Percentiles rank a stretch among this genome's conserved stretches.
These are phyloP conservation scores for Chrysodeixis includens DNA, from an alignment of 2,888 invertebrate species.

Conservation along the genomic window DNA sequence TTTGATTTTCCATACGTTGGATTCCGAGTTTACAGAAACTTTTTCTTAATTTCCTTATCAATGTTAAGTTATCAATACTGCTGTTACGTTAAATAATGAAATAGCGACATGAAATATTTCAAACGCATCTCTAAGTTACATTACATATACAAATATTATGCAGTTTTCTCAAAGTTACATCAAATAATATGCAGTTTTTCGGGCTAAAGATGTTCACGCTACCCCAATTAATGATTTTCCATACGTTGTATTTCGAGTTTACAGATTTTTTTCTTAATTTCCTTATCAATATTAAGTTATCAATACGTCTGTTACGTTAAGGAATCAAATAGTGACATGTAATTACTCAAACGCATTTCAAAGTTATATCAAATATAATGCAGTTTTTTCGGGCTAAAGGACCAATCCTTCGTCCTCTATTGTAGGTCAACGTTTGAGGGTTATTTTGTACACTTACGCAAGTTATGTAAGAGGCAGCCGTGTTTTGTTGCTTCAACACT, in stretches of 20 bases:
- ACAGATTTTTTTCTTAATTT: background rate
- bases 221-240: conserved; percentile 73
- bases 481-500: conserved; percentile 14
- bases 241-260: conserved; percentile 41
- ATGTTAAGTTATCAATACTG: no score
- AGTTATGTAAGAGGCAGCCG: background rate
- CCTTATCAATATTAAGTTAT: background rate
- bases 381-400: background rate
- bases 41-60: background rate
- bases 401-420: background rate
- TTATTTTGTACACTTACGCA: conserved; percentile 2
- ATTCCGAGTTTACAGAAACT: conserved; percentile 20
- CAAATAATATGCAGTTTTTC: no score
- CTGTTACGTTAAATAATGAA: background rate
- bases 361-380: background rate
- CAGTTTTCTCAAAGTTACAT: no score
- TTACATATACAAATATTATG: background rate
- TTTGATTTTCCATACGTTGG: conserved; percentile 64
- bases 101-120: background rate
- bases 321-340: background rate
- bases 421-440: background rate
- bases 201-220: conserved; percentile 68
- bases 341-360: background rate
- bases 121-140: background rate
- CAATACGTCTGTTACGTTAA: background rate